Base-by-base conservation (phyloP, 2,888 invertebrate species). In the Pyrochroa serraticornis region DNA sequence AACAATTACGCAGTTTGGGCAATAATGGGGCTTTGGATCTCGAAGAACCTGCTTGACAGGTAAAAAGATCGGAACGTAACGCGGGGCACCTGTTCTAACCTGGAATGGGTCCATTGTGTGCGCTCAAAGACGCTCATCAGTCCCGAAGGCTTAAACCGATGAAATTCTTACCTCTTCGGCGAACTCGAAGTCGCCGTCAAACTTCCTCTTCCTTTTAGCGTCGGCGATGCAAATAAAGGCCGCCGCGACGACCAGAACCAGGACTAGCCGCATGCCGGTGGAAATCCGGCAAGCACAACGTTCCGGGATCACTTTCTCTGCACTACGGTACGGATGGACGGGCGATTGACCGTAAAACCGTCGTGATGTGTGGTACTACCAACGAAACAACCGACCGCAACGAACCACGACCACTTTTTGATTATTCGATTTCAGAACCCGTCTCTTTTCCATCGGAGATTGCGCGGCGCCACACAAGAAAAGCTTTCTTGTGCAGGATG, bases 111-210 rank as follows among this genome's bases (percentile, higher is more conserved):
- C 48, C 35, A 56, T 56, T 56, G 56, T 56, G 44, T 37, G 22
- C 34, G 22, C 22, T 7, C 9, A 33, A 39, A 30, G 32, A 8
- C 6, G 43, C 39, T 39, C 12, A 3, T 3, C 13, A 8, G 9
- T 14, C n/a, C 14, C n/a, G n/a, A n/a, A n/a, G n/a, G n/a, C n/a
- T 14, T 2, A 7, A 7, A 9, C 8, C n/a, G 22, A 43, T 7
- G 10, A 22, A 2, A 7, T 38, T 51, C 71, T 83, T 82, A 89
- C 89, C 87, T 90, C 89, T 80, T 90, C 89, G 74, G 88, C 89
- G 77, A 89, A 90, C 77, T 89, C 90, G 77, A 89, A 90, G 78
- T 90, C 90, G 59, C 88, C 89, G 75, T 89, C 88, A 77, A 88
- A 88, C 80, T 89, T 89, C 77, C 87, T 83, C 81, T 88, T 88